phyloP scores from a whole-genome alignment of 2,888 invertebrate genomes.

The Clostera curtula region DNA sequence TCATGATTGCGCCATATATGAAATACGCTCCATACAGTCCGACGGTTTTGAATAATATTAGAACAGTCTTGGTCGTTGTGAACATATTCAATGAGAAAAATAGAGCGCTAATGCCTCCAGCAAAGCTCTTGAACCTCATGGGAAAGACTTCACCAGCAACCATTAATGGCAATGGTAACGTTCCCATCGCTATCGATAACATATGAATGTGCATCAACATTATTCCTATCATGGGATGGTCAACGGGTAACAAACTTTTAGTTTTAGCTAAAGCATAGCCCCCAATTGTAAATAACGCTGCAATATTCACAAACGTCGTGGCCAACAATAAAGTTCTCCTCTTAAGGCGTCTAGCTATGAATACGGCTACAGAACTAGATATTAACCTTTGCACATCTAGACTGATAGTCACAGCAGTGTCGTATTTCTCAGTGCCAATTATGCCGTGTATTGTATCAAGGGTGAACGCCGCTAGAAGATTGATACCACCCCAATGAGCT shows the following conservation, averaged over 20 bases:
- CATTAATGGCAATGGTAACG: conserved; percentile 74
- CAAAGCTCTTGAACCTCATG: conserved; percentile 65
- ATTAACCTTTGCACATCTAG: conserved; percentile 27
- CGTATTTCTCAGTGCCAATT: conserved; percentile 18
- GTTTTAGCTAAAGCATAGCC: conserved; percentile 23
- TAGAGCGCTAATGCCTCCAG: conserved; percentile 29
- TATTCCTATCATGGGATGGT: conserved; percentile 22
- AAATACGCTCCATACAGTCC: conserved; percentile 20
- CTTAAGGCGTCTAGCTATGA: conserved; percentile 25
- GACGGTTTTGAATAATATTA: conserved; percentile 13
- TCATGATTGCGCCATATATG: conserved; percentile 19
- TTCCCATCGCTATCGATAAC: conserved; percentile 58
- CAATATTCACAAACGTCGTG: conserved; percentile 21
- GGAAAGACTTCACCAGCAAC: conserved; percentile 78
- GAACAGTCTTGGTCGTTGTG: conserved; percentile 19
- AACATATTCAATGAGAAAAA: conserved; percentile 20
- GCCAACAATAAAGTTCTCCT: conserved; percentile 24
- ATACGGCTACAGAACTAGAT: conserved; percentile 23
- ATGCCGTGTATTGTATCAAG: conserved; percentile 21
- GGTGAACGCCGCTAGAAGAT: conserved; percentile 26
- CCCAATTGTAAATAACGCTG: conserved; percentile 19
- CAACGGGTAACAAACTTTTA: conserved; percentile 15
- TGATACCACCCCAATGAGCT: conserved; percentile 29
- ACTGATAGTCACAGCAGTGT: conserved; percentile 20
- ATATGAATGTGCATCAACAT: conserved; percentile 26